Base-by-base conservation (phyloP, 2,113 vertebrate genomes). In the Notarius quadriscutis region DNA sequence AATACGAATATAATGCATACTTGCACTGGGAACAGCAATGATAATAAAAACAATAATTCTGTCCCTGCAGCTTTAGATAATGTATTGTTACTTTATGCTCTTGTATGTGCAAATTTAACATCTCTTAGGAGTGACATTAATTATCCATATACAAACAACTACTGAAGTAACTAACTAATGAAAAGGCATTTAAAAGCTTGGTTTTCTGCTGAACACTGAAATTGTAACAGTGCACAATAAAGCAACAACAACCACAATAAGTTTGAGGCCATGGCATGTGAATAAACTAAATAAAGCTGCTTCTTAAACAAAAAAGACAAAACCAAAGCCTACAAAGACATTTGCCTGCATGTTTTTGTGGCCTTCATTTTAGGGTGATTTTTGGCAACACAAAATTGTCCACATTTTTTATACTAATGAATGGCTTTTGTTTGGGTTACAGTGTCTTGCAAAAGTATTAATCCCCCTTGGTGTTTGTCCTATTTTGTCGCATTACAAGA, bases 161-260 rank as follows among this genome's bases (percentile, higher is more conserved):
- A 48, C 57, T 22, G 9, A 62, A 62, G 9, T 25, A 77, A 55
- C n/a, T 53, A 81, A 88, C 83, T 84, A 63, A 87, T 81, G 63
- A 85, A 69, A 86, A 90, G 89, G 87, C 89, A 89, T 89, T 80
- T 87, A 63, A 85, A 87, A 79, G 81, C 62, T 60, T 84, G 58
- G 20, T 84, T 81, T 67, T 30, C 55, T 63, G 72, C 50, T 50
- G 60, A 90, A 86, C 83, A 85, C 51, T 87, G 60, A 53, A 87
- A 77, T 74, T 85, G 77, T 84, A 71, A 84, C 78, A 84, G 74
- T 88, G 58, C 84, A 81, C 72, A 90, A 82, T 83, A 27, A 65
- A 89, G 71, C 80, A 90, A 60, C 80, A 67, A 80, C 48, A 81
- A 34, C 20, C 58, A 83, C 50, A 12, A 62, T 57, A 57, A 58